Evolutionary conservation across 30 jellyfish, hydroid and myxozoan genomes (phyloP), one percentile per base, ranked within the genome.

Genomic region (Hydractinia echinata): DNA sequence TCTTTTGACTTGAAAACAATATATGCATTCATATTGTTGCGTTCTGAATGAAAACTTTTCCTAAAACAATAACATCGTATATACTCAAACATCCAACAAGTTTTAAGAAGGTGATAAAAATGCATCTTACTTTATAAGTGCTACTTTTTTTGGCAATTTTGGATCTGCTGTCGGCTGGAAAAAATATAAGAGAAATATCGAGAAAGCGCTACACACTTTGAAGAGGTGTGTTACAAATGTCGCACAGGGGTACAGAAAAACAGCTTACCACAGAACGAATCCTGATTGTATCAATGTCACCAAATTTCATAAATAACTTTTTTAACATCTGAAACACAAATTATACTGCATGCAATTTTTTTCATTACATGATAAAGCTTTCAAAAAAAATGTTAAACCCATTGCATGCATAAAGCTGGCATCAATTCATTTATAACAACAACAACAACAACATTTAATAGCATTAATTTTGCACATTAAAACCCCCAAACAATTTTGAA

Each of bases 21-120:
- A 83, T 91, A 91, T 10, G 98, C 95, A 67, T 91, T 91, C 96
- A 91, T 91, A 61, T 78, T 86, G 85, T 78, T 66, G 30, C 98
- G 90, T 20, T 91, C 96, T 10, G 91, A 67, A 74, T 91, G 96
- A 61, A 86, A 76, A 51, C 67, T 50, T 80, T 80, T 80, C 66
- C 87, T 80, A 21, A 18, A 76, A 54, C 51, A 18, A 49, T 6
- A 6, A 30, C 44, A 30, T 30, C 44, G 1, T 30, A 30, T 30
- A 30, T 30, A 30, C 44, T 30, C 2, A 30, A 30, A 30, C 44
- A 30, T 30, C 2, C 2, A 30, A 30, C 2, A 30, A 30, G 44
- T 30, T 30, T 30, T 30, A 30, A 30, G 44, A 30, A 30, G 2
- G 44, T 30, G 44, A 19, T 20, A 39, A 76, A 39, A 4, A 50